Evolutionary conservation across 2,113 vertebrate species (phyloP).

Genomic region (Tenebrosternarchus preto): DNA sequence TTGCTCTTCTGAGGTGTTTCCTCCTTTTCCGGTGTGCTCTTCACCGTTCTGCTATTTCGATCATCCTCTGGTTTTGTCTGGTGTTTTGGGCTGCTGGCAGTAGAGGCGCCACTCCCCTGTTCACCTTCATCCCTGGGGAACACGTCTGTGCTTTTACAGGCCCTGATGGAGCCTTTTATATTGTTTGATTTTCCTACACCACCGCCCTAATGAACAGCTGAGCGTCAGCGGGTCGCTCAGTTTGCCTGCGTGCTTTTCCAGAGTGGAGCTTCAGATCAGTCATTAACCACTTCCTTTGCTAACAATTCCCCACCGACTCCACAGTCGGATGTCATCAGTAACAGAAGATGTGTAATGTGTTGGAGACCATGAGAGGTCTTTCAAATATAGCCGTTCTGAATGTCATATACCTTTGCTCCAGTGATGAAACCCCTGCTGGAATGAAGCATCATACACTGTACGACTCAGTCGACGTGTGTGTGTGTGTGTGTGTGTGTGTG

Average conservation of each 20-base stretch:
- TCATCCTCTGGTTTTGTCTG: neutral
- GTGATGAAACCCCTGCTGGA: neutral
- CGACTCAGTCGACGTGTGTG: too few species aligned
- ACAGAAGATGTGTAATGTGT: too few species aligned
- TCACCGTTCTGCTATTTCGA: neutral
- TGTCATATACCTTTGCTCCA: neutral
- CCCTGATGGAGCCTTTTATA: neutral
- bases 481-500: conserved; percentile 35
- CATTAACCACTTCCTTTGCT: neutral
- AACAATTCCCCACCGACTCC: neutral
- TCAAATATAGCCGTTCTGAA: neutral
- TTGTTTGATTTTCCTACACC: conserved; percentile 5
- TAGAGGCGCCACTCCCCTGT: neutral
- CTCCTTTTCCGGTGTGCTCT: neutral
- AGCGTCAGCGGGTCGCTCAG: neutral
- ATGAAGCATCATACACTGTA: neutral
- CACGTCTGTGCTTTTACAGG: neutral
- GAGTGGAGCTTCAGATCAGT: neutral
- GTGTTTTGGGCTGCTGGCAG: neutral
- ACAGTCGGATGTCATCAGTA: neutral
- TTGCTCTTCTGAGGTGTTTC: too few species aligned
- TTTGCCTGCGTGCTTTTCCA: neutral
- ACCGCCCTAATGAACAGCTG: neutral
- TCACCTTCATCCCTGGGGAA: neutral
- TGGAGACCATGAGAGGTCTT: neutral